Conservation (phyloP, 2,113 vertebrate genomes). For the Xiphorhynchus elegans region DNA sequence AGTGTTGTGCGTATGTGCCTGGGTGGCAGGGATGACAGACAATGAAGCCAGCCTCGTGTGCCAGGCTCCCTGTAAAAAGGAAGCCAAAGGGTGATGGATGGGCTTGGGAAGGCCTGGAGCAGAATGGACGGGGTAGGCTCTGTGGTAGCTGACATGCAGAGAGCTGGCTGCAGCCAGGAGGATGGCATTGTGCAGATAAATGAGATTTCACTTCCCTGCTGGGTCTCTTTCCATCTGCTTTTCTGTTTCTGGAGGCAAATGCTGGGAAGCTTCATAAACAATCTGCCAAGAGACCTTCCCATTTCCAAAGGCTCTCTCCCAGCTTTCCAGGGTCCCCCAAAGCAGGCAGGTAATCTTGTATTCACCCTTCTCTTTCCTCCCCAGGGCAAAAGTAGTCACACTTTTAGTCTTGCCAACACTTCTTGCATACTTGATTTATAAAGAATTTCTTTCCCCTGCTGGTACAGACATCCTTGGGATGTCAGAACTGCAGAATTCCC, state of each 20-base stretch:
- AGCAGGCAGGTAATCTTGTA: neutral
- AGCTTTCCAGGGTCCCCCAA: neutral
- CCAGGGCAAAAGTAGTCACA: neutral
- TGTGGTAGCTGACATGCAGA: conserved; percentile 8
- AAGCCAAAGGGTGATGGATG: conserved; percentile 59
- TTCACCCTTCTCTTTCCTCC: neutral
- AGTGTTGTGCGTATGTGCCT: neutral
- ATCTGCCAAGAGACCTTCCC: conserved; percentile 16
- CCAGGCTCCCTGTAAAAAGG: conserved; percentile 4
- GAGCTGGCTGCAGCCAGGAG: conserved; percentile 47
- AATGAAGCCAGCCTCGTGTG: conserved; percentile 19
- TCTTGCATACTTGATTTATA: neutral
- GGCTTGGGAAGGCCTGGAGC: conserved; percentile 51
- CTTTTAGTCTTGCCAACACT: neutral
- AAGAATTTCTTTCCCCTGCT: neutral
- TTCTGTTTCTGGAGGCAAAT: conserved; percentile 34
- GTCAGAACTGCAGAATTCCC: neutral
- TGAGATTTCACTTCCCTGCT: conserved; percentile 65
- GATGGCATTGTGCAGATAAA: conserved; percentile 70
- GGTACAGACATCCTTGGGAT: neutral
- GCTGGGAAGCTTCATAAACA: conserved; percentile 13
- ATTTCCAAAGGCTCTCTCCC: neutral
- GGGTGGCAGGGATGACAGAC: conserved; percentile 5
- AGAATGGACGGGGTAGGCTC: neutral
- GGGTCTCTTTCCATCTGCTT: conserved; percentile 71